Base-by-base conservation (phyloP, 1,140 invertebrate species). In the Gryllus bimaculatus region DNA sequence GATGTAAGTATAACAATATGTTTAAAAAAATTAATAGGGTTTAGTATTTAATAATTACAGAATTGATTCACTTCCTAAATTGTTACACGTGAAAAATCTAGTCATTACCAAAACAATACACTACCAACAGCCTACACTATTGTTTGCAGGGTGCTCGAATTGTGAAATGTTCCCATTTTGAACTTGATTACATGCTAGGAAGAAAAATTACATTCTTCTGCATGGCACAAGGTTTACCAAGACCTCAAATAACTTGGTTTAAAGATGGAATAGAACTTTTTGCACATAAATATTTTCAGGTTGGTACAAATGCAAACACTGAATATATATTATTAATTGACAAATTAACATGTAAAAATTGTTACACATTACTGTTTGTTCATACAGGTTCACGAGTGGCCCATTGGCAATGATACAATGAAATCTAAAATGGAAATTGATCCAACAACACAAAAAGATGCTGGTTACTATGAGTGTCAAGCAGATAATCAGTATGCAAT, bases 401-500 rank as follows among this genome's bases (percentile, higher is more conserved):
- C 85, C 48, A 83, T 87, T 73, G 84, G 84, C 18, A 82, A 86
- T 78, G 84, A 85, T 77, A 85, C 84, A 48, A 85, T 90, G 77
- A 89, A 90, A 83, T 88, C 87, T 8, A 90, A 90, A 83, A 86
- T 90, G 84, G 89, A 90, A 83, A 90, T 90, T 80, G 89, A 89
- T 81, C 89, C 89, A 8, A 88, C 88, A 8, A 87, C 88, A 48
- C 89, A 89, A 83, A 89, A 87, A 82, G 90, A 91, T 85, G 89
- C 89, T 13, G 92, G 92, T 15, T 92, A 90, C 81, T 93, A 93
- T 81, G 91, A 92, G 83, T 93, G 91, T 82, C 90, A 92, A 81
- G 92, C 92, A 8, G 92, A 94, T 81, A 94, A 94, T 85, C 92
- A 93, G 84, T 93, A 92, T 82, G 88, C 92, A 0, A 90, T 93